Base-by-base conservation (phyloP, 2,888 invertebrate species). In the Zaprionus obscuricornis region DNA sequence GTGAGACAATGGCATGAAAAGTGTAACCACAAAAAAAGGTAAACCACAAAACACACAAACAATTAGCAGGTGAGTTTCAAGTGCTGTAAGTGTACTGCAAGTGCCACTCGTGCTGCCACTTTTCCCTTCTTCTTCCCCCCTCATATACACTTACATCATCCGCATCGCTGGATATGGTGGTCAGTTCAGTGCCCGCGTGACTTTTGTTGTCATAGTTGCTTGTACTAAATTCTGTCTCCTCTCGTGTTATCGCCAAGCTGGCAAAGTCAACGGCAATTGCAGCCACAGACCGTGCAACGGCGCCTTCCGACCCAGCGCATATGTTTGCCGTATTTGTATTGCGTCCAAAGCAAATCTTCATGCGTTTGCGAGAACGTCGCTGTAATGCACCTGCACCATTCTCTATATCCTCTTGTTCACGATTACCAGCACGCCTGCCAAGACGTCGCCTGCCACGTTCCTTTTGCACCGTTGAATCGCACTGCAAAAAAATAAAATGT, bases 31-130 rank as follows among this genome's bases (percentile, higher is more conserved):
- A 33, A 11, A 31, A 10, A 29, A 2, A 10, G 5, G n/a, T 13
- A 29, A 4, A 87, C 4, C 27, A 24, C 22, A 39, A 40, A 31
- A 39, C 31, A 43, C 14, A 31, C 0, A 16, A 31, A 20, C 34
- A 54, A 96, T 91, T 58, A 98, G 93, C 31, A 97, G 90, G 97
- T 97, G 70, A 97, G 66, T 94, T 95, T 51, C 94, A 87, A 16
- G 17, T 22, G 4, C 22, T 6, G 4, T 7, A 22, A 6, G 5
- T 6, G 22, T 7, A 22, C 22, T 7, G 4, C 5, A 4, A 22
- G 5, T 22, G 5, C 22, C 22, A 22, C 22, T 7, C 4, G 22
- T 6, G 7, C 22, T 7, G 22, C 7, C 22, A 22, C 7, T 7
- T 6, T 22, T 7, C 4, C 7, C 22, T 6, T 22, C 7, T 4